Percentiles rank a stretch among this genome's conserved stretches.
phyloP scores from a whole-genome alignment of 2,888 invertebrate species.

The Microctonus hyperodae region DNA sequence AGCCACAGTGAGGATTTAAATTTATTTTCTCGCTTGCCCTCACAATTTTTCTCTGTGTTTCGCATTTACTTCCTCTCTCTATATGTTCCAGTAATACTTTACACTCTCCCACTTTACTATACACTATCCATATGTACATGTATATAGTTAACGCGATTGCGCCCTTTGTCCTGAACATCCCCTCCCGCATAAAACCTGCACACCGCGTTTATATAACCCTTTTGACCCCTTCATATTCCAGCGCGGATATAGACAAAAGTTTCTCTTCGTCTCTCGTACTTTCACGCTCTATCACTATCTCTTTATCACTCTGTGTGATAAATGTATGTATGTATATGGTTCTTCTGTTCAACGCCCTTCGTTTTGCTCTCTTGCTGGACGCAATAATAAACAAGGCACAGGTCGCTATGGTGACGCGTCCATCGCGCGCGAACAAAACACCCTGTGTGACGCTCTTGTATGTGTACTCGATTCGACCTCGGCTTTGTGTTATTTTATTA shows the following conservation, averaged over 20 bases:
- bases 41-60: neutral
- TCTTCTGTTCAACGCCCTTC: conserved; percentile 34
- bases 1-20: conserved; percentile 43
- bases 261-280: conserved; percentile 15
- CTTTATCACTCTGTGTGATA: neutral
- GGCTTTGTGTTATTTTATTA: conserved; percentile 27
- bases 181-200: conserved; percentile 18
- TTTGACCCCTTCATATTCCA: conserved; percentile 25
- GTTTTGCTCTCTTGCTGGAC: conserved; percentile 49
- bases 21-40: neutral
- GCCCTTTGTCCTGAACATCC: conserved; percentile 15
- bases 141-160: neutral
- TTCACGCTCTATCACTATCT: neutral
- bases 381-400: conserved; percentile 63
- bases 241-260: conserved; percentile 8
- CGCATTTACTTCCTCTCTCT: neutral
- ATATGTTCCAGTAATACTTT: neutral
- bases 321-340: neutral
- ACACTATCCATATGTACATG: no score
- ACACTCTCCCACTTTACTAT: neutral
- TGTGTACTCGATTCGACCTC: conserved; percentile 28
- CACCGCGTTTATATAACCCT: conserved; percentile 31
- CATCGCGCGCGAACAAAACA: conserved; percentile 61
- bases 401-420: conserved; percentile 62
- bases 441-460: conserved; percentile 33